phyloP scores from a whole-genome alignment of 2,797 vertebrate species.

The Epinephelus awoara region DNA sequence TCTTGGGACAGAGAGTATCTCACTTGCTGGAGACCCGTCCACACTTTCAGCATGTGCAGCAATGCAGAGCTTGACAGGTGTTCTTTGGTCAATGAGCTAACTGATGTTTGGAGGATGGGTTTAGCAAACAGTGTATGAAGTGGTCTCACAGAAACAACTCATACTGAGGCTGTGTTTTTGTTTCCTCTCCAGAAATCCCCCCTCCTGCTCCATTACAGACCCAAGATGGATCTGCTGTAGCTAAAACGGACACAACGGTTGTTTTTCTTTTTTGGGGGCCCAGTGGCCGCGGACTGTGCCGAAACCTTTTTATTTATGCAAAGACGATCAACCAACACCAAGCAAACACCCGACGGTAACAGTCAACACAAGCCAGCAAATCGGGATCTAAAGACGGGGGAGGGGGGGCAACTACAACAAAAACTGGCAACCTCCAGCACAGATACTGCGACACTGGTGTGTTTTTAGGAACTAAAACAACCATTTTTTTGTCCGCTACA shows the following conservation, averaged over 20 bases:
- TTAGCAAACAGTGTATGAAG: too few species aligned
- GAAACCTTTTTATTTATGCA: constrained; percentile 89
- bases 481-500: constrained; percentile 78
- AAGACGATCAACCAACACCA: constrained; percentile 90
- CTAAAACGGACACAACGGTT: constrained; percentile 82
- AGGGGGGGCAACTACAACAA: constrained; percentile 7
- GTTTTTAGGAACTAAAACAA: constrained; percentile 81
- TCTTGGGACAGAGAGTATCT: too few species aligned
- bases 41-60: too few species aligned
- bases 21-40: too few species aligned
- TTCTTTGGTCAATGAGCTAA: too few species aligned
- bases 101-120: too few species aligned
- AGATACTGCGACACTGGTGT: constrained; percentile 82
- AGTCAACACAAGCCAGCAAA: constrained; percentile 83
- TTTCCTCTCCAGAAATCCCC: constrained; percentile 93
- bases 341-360: constrained; percentile 75
- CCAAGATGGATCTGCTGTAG: constrained; percentile 99
- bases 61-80: too few species aligned
- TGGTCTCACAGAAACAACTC: not conserved
- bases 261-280: constrained; percentile 70
- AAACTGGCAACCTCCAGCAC: constrained; percentile 84
- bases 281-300: constrained; percentile 82
- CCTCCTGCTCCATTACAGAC: constrained; percentile 99
- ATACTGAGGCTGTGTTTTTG: constrained; percentile 34
- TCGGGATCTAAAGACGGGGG: constrained; percentile 31